Conservation (phyloP, 2,113 vertebrate species). For the Aldabrachelys gigantea region DNA sequence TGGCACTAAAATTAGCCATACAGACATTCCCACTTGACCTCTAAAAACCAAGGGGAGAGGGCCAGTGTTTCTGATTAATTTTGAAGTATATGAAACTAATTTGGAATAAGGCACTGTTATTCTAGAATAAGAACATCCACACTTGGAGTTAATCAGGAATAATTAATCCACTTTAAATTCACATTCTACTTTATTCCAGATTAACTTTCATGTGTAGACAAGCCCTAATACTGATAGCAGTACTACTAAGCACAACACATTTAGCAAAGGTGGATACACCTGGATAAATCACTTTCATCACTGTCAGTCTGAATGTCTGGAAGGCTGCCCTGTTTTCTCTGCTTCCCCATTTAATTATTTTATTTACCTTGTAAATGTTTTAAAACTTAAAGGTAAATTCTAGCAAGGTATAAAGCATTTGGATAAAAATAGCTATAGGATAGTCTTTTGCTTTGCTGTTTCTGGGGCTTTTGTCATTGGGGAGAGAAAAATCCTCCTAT, state of each 20-base stretch:
- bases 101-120: neutral
- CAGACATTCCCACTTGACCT: neutral
- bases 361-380: neutral
- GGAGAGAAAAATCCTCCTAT: neutral
- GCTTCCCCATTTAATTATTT: neutral
- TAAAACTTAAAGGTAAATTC: neutral
- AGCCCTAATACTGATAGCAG: neutral
- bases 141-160: neutral
- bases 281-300: too few relatives aligned
- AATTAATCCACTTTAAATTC: neutral
- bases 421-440: neutral
- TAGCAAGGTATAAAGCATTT: neutral
- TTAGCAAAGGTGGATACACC: too few relatives aligned
- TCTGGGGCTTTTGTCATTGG: neutral
- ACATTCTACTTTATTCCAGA: neutral
- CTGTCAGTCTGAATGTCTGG: neutral
- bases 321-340: neutral
- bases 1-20: neutral
- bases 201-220: neutral
- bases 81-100: neutral
- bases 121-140: neutral
- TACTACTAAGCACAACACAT: too few relatives aligned
- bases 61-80: neutral
- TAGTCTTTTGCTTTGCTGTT: constrained; percentile 3
- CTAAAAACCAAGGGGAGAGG: neutral